Evolutionary conservation across 2,113 vertebrate species (phyloP).

Genomic region (Sinocyclocheilus anophthalmus): DNA sequence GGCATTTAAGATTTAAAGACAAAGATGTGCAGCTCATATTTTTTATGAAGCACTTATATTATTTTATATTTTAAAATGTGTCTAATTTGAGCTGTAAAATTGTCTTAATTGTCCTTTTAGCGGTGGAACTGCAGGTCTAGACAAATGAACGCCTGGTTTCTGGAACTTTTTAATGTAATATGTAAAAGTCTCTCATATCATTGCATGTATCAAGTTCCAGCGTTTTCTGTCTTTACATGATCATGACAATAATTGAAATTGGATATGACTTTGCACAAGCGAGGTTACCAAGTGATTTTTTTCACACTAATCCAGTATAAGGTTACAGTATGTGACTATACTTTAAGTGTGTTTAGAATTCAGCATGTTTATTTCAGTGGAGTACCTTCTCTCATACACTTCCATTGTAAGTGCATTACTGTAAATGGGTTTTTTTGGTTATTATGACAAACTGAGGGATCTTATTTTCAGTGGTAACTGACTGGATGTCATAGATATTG

Average conservation of each 20-base stretch:
- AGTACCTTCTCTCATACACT: neutral
- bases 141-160: neutral
- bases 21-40: neutral
- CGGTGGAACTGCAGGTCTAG: neutral
- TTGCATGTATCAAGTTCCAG: neutral
- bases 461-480: neutral
- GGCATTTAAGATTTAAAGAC: neutral
- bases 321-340: neutral
- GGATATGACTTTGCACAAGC: neutral
- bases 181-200: neutral
- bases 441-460: neutral
- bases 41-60: neutral
- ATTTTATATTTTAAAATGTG: neutral
- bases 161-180: neutral
- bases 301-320: neutral
- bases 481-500: neutral
- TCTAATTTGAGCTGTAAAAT: neutral
- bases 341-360: neutral
- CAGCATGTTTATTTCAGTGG: neutral
- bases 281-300: neutral
- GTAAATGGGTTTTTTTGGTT: neutral
- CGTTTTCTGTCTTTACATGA: neutral
- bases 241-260: neutral
- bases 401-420: neutral
- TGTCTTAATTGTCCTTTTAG: neutral